Evolutionary conservation across 2,888 invertebrate species (phyloP).

Genomic region (Yponomeuta plumbellus): DNA sequence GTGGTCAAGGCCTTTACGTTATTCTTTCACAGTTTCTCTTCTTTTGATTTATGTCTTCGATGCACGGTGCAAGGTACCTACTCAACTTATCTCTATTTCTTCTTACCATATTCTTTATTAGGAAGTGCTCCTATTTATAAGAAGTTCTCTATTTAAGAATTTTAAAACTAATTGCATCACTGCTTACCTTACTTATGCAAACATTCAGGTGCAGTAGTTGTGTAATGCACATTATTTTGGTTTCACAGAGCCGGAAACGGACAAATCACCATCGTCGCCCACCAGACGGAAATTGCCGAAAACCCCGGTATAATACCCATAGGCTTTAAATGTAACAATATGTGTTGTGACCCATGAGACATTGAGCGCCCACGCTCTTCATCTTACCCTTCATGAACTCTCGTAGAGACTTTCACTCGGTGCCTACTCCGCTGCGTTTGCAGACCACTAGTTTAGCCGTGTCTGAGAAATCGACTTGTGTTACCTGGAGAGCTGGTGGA

Average conservation of each 20-base stretch:
- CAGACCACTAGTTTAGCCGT: conserved; percentile 36
- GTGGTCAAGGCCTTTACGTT: not conserved
- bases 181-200: not conserved
- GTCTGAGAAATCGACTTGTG: conserved; percentile 12
- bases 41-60: conserved; percentile 8
- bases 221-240: conserved; percentile 56
- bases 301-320: conserved; percentile 94
- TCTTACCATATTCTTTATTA: not conserved
- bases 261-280: conserved; percentile 92
- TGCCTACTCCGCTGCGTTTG: conserved; percentile 71
- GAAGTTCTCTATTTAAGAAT: not conserved
- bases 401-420: conserved; percentile 72
- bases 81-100: conserved; percentile 22
- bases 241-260: conserved; percentile 87
- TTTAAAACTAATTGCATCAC: not conserved
- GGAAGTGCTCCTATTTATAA: not conserved
- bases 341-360: conserved; percentile 76
- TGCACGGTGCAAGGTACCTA: conserved; percentile 15
- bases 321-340: conserved; percentile 74
- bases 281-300: conserved; percentile 96
- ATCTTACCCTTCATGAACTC: conserved; percentile 50
- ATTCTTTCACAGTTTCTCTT: conserved; percentile 10
- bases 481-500: conserved; percentile 5
- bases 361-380: conserved; percentile 51
- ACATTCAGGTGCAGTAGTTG: conserved; percentile 29